These are phyloP conservation scores for Nephrocerus scutellatus DNA, from an alignment of 2,888 invertebrate species.

Conservation along the genomic window DNA sequence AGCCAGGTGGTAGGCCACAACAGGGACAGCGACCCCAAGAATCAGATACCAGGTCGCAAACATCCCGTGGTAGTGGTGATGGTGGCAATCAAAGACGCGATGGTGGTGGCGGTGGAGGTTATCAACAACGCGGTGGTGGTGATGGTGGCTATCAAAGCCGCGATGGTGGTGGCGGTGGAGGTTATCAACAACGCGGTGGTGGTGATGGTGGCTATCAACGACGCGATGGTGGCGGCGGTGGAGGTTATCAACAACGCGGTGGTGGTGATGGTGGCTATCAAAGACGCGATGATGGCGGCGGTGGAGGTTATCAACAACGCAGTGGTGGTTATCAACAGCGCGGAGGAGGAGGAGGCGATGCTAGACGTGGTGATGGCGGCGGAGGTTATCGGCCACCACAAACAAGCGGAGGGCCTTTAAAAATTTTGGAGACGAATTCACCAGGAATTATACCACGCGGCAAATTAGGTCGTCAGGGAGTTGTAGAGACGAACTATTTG, in stretches of 20 bases:
- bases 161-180: background rate
- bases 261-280: too few relatives aligned
- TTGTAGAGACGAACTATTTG: conserved; percentile 60
- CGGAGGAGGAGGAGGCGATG: conserved; percentile 1
- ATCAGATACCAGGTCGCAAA: too few relatives aligned
- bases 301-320: background rate
- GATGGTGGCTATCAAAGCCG: background rate
- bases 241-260: conserved; percentile 2
- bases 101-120: too few relatives aligned
- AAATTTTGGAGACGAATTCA: conserved; percentile 7
- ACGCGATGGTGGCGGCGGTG: background rate
- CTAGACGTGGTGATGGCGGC: background rate
- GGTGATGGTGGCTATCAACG: conserved; percentile 1
- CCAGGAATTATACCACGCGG: conserved; percentile 31
- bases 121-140: background rate
- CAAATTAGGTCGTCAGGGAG: conserved; percentile 45
- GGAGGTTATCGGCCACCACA: conserved; percentile 3
- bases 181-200: background rate
- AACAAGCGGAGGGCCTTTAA: conserved; percentile 5
- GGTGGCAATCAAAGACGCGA: too few relatives aligned
- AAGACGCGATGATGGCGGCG: too few relatives aligned
- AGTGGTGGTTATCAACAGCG: background rate
- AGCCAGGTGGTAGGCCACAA: conserved; percentile 1
- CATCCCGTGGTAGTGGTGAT: too few relatives aligned
- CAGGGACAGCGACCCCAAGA: conserved; percentile 5